These are phyloP conservation scores for Scleropages formosus DNA, from an alignment of 2,797 vertebrate genomes.

Conservation along the genomic window DNA sequence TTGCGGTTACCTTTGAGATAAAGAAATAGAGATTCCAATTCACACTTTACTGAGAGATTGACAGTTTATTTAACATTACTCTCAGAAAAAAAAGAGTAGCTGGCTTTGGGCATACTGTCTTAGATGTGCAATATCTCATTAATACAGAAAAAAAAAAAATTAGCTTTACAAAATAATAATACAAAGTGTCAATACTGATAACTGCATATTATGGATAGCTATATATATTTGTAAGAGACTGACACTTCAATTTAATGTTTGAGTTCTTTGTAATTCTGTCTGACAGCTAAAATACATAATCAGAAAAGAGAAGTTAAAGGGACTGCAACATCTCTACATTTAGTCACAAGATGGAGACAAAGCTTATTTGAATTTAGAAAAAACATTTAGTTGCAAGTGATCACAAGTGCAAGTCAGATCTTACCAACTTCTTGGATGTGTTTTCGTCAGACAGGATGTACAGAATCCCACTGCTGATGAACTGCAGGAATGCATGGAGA, in stretches of 20 bases:
- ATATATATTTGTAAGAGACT: too few relatives aligned
- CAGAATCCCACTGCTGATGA: conserved; percentile 57
- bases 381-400: neutral
- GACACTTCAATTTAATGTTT: neutral
- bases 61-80: neutral
- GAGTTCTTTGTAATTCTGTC: neutral
- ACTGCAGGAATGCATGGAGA: conserved; percentile 47
- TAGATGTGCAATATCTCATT: neutral
- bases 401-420: conserved; percentile 21
- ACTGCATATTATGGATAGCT: too few relatives aligned
- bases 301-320: neutral
- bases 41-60: neutral
- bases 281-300: neutral
- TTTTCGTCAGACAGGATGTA: conserved; percentile 60
- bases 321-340: neutral
- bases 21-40: neutral
- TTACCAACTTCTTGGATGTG: conserved; percentile 66
- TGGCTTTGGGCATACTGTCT: too few relatives aligned
- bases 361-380: neutral
- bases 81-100: neutral
- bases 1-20: conserved; percentile 40
- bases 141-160: neutral
- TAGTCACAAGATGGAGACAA: neutral
- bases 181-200: too few relatives aligned
- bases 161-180: neutral